Conservation (phyloP, 2,113 vertebrate species). For the Chascanopsetta lugubris region DNA sequence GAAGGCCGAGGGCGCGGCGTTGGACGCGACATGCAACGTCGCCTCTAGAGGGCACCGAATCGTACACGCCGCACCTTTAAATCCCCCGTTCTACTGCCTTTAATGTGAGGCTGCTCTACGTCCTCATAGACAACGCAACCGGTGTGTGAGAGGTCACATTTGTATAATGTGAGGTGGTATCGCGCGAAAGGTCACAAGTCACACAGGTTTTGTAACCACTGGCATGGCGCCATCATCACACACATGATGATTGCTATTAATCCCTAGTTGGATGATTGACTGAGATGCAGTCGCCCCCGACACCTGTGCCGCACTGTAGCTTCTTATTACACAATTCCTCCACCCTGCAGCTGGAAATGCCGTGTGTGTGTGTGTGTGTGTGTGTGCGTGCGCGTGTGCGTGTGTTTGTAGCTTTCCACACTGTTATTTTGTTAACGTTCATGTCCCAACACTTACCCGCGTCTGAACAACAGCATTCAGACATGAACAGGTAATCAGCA, state of each 20-base stretch:
- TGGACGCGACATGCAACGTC: too few species aligned
- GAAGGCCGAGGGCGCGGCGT: too few species aligned
- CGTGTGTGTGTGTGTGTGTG: too few species aligned
- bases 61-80: too few species aligned
- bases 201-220: background rate
- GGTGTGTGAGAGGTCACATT: background rate
- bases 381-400: too few species aligned
- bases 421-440: conserved; percentile 27
- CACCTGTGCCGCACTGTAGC: background rate
- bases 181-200: background rate
- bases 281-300: background rate
- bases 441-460: conserved; percentile 27
- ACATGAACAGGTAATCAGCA: conserved; percentile 21
- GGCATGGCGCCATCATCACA: background rate
- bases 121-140: too few species aligned
- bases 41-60: too few species aligned
- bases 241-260: background rate
- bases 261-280: background rate
- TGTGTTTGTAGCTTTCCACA: background rate
- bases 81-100: too few species aligned
- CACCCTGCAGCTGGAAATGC: background rate
- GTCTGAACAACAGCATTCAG: conserved; percentile 18
- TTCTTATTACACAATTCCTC: conserved; percentile 6
- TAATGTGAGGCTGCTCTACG: background rate
- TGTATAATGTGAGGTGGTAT: background rate